Base-by-base conservation (phyloP, 1,140 invertebrate genomes). In the Eumaeus atala region DNA sequence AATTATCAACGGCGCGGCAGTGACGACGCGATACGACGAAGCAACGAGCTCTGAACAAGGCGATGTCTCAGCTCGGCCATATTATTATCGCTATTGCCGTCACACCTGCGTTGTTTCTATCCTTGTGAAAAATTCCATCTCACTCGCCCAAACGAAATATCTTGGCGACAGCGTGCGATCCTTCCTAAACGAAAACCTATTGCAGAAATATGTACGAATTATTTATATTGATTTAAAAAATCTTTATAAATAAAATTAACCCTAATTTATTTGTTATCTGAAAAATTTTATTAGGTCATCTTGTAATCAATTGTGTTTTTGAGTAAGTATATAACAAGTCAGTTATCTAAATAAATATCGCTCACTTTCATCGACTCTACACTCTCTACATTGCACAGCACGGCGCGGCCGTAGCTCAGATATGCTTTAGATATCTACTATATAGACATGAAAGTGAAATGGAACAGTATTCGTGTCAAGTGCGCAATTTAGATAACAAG, bases 401-500 rank as follows among this genome's bases (percentile, higher is more conserved):
- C 6, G 21, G 21, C 21, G 21, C 21, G 21, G 21, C 21, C 21
- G 21, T 2, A 28, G 21, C 37, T 18, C 21, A 10, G 17, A 42
- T 64, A 61, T 70, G 69, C 59, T 54, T 57, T 66, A 72, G 70
- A 66, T 70, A 65, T 64, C 60, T 28, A 28, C 6, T 28, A 16
- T 62, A 63, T 58, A 74, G 63, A 74, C 74, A 81, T 81, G 80
- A 86, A 84, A 84, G 83, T 86, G 80, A 85, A 84, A 86, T 85
- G 82, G 76, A 80, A 76, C 80, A 81, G 74, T 81, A 86, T 83
- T 83, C 72, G 74, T 86, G 83, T 86, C 83, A 86, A 86, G 83
- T 86, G 78, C 80, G 84, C 80, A 77, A 83, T 86, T 84, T 84
- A 84, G 80, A 86, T 86, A 84, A 86, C 80, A 82, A 86, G 83